Conservation (phyloP, 2,888 invertebrate genomes). For the Macrophya annulata region DNA sequence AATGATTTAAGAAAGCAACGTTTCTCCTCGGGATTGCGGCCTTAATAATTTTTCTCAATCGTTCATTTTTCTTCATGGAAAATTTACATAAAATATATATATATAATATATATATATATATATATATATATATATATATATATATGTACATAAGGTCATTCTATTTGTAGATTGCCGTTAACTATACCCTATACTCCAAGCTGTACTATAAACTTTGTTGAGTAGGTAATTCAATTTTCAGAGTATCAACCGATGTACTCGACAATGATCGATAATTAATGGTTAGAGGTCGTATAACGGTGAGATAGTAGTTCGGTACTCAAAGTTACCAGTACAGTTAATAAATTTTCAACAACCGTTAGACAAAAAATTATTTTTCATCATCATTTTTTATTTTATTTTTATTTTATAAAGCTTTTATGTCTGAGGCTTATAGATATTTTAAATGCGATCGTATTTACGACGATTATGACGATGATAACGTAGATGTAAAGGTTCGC, state of each 20-base stretch:
- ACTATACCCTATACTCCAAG: neutral
- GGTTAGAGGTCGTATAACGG: neutral
- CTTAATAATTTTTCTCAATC: neutral
- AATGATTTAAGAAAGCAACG: neutral
- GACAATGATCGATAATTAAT: constrained; percentile 16
- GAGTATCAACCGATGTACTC: neutral
- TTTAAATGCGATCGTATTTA: too few relatives aligned
- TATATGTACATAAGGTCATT: neutral
- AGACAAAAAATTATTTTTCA: neutral
- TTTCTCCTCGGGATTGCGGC: neutral
- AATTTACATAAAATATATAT: neutral
- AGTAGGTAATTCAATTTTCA: neutral
- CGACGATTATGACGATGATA: too few relatives aligned
- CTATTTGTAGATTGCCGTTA: constrained; percentile 5
- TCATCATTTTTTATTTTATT: too few relatives aligned
- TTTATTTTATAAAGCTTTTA: too few relatives aligned
- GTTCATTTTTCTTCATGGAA: neutral
- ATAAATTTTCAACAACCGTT: neutral
- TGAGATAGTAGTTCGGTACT: neutral
- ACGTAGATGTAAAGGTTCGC: too few relatives aligned
- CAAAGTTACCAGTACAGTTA: neutral
- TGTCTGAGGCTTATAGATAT: too few relatives aligned
- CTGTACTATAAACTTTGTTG: constrained; percentile 11
- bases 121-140: neutral
- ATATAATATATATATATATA: too few relatives aligned